A percentile compares a stretch with the other conserved stretches of the same genome.
phyloP scores from a whole-genome alignment of 2,888 invertebrate species.

The Leucoma salicis region DNA sequence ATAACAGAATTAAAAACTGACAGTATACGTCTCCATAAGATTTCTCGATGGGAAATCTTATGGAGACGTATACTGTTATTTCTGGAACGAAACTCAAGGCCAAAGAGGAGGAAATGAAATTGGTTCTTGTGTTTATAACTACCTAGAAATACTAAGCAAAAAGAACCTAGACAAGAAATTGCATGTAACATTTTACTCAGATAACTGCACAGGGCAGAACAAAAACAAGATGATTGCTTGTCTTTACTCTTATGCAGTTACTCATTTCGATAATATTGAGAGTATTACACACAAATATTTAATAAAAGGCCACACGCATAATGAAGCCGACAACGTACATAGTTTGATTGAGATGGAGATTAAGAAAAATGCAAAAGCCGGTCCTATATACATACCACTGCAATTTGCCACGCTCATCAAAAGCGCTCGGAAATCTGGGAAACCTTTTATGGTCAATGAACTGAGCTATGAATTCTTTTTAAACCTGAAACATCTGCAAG shows the following conservation, averaged over 20 bases:
- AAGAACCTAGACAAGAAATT: conserved; percentile 1
- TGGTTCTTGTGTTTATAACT: conserved; percentile 4
- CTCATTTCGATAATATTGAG: conserved; percentile 3
- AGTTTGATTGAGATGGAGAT: conserved; percentile 39
- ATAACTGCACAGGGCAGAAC: conserved; percentile 4
- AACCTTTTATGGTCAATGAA: conserved; percentile 1
- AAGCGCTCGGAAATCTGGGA: neutral
- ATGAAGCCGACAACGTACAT: conserved; percentile 23
- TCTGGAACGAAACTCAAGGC: conserved; percentile 4
- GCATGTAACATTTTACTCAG: too few species aligned
- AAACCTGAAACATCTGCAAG: neutral
- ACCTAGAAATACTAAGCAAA: neutral
- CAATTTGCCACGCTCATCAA: neutral
- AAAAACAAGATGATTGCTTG: conserved; percentile 5
- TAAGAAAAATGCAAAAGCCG: conserved; percentile 30
- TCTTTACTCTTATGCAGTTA: conserved; percentile 2
- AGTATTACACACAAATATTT: conserved; percentile 3
- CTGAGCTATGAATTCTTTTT: neutral
- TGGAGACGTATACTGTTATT: conserved; percentile 5
- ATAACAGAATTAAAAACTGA: conserved; percentile 2
- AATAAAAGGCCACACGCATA: conserved; percentile 3
- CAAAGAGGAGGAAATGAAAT: conserved; percentile 4
- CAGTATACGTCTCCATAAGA: too few species aligned
- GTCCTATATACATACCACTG: conserved; percentile 24
- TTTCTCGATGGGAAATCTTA: conserved; percentile 7